phyloP scores from a whole-genome alignment of 2,888 invertebrate species.

The Pristionchus fissidentatus region DNA sequence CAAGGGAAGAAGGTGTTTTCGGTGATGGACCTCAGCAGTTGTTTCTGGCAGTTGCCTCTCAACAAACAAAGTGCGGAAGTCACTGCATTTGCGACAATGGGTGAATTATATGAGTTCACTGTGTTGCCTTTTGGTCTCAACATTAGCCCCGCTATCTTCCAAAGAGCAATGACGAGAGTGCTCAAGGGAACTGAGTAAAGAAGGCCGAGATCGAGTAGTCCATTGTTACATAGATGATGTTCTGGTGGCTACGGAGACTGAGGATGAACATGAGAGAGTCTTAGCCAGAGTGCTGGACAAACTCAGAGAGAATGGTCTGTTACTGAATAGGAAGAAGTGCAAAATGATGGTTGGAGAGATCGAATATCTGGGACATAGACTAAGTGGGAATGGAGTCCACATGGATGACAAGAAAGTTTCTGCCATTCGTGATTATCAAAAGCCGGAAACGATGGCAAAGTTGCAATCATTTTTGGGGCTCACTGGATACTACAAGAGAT shows the following conservation, averaged over 20 bases:
- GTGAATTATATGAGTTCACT: slow-evolving; percentile 2
- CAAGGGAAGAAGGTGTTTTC: slow-evolving; percentile 6
- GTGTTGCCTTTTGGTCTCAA: slow-evolving; percentile 4
- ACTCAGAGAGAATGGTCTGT: not conserved
- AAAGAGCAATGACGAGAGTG: not conserved
- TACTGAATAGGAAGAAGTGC: slow-evolving; percentile 21
- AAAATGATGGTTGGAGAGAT: not conserved
- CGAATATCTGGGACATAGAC: not conserved
- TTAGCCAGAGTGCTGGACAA: not conserved
- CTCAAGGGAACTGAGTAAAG: slow-evolving; percentile 11
- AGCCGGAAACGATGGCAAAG: not conserved
- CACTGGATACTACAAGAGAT: not conserved
- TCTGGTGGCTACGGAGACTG: slow-evolving; percentile 21
- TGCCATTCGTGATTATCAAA: not conserved
- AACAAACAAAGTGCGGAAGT: not conserved
- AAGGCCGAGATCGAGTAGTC: not conserved
- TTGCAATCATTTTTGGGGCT: not conserved
- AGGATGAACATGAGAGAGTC: slow-evolving; percentile 9
- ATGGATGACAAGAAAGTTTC: not conserved
- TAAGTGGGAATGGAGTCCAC: not conserved
- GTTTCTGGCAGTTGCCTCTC: not conserved
- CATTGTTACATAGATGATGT: slow-evolving; percentile 1
- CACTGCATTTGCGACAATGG: slow-evolving; percentile 10
- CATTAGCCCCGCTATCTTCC: not conserved
- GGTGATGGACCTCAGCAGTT: not conserved